phyloP scores from a whole-genome alignment of 2,113 vertebrate species.

The Oxyruncus cristatus region DNA sequence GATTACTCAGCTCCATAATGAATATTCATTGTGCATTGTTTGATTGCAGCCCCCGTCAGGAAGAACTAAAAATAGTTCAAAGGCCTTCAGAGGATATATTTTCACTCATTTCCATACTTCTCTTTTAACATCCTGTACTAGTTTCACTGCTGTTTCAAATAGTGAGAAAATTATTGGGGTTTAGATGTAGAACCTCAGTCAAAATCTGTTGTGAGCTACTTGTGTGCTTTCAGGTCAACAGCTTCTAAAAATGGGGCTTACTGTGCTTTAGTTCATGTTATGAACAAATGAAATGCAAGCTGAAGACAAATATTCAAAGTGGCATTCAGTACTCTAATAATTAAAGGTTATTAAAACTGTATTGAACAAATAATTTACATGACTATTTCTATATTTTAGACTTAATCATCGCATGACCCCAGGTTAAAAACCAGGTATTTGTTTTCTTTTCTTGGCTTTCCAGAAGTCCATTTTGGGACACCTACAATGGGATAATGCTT shows the following conservation, averaged over 20 bases:
- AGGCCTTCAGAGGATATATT: neutral
- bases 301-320: neutral
- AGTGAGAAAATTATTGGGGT: neutral
- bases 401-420: neutral
- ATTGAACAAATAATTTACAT: neutral
- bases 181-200: neutral
- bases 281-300: neutral
- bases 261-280: neutral
- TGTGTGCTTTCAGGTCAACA: neutral
- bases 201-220: neutral
- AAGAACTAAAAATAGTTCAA: slow-evolving; percentile 18
- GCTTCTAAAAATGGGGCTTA: neutral
- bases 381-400: neutral
- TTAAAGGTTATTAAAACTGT: neutral
- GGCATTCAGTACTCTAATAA: neutral
- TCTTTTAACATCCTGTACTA: neutral
- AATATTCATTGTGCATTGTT: slow-evolving; percentile 18
- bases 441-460: neutral
- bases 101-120: neutral
- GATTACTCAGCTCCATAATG: slow-evolving; percentile 5
- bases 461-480: neutral
- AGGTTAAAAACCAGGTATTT: neutral
- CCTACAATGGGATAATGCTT: neutral
- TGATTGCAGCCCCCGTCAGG: neutral
- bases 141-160: neutral